Percentiles rank a stretch among this genome's conserved stretches.
Conservation (phyloP, 2,888 invertebrate genomes). For the Erynnis tages region DNA sequence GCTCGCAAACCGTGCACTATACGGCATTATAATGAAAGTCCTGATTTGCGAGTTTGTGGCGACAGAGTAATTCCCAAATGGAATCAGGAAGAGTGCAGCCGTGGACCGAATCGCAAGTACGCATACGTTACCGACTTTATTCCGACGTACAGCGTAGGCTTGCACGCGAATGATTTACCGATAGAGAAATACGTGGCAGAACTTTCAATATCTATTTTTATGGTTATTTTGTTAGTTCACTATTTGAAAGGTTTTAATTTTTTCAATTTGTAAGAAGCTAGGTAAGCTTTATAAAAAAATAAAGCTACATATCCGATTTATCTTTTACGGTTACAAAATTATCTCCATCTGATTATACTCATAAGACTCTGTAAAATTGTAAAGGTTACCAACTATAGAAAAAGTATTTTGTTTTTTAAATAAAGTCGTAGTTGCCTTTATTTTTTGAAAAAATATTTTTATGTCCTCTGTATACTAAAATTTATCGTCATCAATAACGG, state of each 20-base stretch:
- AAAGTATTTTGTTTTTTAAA: too few species aligned
- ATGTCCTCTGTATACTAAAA: not conserved
- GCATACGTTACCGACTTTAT: conserved; percentile 70
- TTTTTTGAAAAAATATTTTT: not conserved
- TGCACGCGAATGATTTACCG: conserved; percentile 29
- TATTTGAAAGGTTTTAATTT: too few species aligned
- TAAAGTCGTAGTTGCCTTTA: too few species aligned
- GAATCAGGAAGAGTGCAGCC: conserved; percentile 78
- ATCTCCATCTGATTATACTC: too few species aligned
- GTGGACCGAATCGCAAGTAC: conserved; percentile 75
- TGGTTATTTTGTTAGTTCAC: not conserved
- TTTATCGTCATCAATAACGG: too few species aligned
- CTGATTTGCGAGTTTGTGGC: conserved; percentile 75
- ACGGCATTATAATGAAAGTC: conserved; percentile 62
- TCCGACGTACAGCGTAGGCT: conserved; percentile 33
- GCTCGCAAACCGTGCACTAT: conserved; percentile 13
- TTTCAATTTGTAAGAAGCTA: too few species aligned
- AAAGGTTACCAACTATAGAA: too few species aligned
- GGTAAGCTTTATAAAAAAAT: too few species aligned
- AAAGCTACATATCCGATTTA: too few species aligned
- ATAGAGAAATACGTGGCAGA: conserved; percentile 11
- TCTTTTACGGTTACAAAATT: too few species aligned
- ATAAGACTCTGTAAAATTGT: too few species aligned
- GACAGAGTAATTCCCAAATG: conserved; percentile 77
- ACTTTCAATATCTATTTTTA: conserved; percentile 7